phyloP scores from a whole-genome alignment of 2,113 vertebrate species.

The Urocynchramus pylzowi region DNA sequence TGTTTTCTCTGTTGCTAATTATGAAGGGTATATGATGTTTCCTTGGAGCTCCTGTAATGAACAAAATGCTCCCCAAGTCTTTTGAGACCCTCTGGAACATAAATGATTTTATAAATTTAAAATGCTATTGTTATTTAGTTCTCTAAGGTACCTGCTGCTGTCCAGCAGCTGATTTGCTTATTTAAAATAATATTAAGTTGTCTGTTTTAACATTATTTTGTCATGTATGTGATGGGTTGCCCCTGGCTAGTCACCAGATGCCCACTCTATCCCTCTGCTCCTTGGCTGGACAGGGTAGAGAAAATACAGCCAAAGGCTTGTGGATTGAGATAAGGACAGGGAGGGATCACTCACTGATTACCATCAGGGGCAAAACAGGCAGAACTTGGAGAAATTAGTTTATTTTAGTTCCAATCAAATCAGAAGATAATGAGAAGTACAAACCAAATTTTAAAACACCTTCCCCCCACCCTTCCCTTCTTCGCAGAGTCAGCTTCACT shows the following conservation, averaged over 20 bases:
- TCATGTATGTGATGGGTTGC: background rate
- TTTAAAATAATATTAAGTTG: background rate
- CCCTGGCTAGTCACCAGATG: background rate
- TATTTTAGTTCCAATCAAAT: background rate
- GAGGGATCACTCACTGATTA: rapidly evolving
- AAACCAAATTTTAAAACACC: background rate
- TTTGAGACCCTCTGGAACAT: background rate
- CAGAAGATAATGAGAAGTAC: background rate
- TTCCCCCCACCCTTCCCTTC: background rate
- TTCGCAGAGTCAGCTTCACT: background rate
- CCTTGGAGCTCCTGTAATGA: background rate
- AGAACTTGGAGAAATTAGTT: background rate
- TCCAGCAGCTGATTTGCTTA: background rate
- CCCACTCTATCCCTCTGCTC: background rate
- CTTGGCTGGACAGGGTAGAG: background rate
- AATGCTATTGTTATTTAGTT: background rate
- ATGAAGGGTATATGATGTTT: background rate
- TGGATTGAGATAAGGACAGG: background rate
- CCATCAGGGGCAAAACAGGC: background rate
- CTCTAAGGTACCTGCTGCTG: background rate
- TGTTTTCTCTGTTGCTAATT: background rate
- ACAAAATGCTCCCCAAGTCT: background rate
- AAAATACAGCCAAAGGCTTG: background rate
- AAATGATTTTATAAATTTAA: background rate
- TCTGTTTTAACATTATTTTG: background rate